phyloP scores from a whole-genome alignment of 2,797 vertebrate species.

The Trachops cirrhosus region DNA sequence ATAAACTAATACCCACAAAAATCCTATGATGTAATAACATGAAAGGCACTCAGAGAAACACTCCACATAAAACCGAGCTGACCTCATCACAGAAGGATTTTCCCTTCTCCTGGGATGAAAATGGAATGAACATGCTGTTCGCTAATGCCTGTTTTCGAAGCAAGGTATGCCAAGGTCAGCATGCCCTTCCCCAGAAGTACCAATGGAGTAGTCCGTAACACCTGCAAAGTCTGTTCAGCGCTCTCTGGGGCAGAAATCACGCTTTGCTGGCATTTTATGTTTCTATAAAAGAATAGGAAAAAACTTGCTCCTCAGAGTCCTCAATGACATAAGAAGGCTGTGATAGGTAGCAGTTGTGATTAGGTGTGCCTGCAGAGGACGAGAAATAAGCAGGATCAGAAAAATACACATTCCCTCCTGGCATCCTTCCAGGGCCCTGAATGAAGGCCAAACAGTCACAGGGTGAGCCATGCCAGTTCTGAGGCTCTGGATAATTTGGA shows the following conservation, averaged over 20 bases:
- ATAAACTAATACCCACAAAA: not conserved
- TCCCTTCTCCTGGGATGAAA: not conserved
- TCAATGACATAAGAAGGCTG: not conserved
- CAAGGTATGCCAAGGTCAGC: not conserved
- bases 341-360: not conserved
- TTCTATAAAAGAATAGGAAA: slow-evolving; percentile 48
- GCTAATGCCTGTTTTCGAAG: not conserved
- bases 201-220: not conserved
- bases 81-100: not conserved
- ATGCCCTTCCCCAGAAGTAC: not conserved
- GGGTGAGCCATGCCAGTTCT: not conserved
- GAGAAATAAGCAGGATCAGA: not conserved
- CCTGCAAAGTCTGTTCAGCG: not conserved
- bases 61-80: not conserved
- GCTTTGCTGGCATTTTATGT: slow-evolving; percentile 58
- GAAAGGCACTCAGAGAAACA: not conserved
- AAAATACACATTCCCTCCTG: not conserved
- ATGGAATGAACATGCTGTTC: not conserved
- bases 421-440: not conserved
- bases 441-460: not conserved
- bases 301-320: not conserved
- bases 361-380: not conserved
- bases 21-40: not conserved
- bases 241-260: slow-evolving; percentile 28
- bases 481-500: not conserved